A percentile compares a stretch with the other conserved stretches of the same genome.
Evolutionary conservation across 2,888 invertebrate species (phyloP).

Genomic region (Chaitophorus viminalis): DNA sequence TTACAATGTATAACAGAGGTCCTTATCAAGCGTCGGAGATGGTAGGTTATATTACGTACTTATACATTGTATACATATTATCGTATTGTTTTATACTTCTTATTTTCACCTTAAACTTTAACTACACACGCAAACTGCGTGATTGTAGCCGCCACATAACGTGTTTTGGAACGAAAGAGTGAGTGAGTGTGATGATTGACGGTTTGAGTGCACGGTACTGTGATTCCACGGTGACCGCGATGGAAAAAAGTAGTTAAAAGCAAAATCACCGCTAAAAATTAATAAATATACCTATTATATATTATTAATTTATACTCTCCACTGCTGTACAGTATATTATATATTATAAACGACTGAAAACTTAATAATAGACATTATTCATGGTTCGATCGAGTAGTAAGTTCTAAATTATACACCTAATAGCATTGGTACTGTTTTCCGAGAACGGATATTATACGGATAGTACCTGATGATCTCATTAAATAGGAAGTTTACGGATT

Average conservation of each 20-base stretch:
- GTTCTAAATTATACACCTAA: conserved; percentile 26
- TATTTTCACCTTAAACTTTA: neutral
- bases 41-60: neutral
- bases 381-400: conserved; percentile 18
- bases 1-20: too few species aligned
- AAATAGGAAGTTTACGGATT: neutral
- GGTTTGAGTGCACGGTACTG: too few species aligned
- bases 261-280: neutral
- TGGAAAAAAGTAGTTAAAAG: too few species aligned
- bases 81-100: neutral
- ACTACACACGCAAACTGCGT: neutral
- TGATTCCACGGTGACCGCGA: neutral
- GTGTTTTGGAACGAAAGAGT: too few species aligned
- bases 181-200: too few species aligned
- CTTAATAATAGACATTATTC: conserved; percentile 26
- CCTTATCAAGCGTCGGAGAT: too few species aligned
- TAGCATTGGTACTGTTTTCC: conserved; percentile 18
- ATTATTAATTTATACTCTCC: neutral
- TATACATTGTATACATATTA: neutral
- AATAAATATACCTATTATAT: neutral
- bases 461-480: conserved; percentile 29
- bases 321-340: neutral
- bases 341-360: conserved; percentile 9
- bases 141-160: too few species aligned
- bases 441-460: conserved; percentile 18